Conservation (phyloP, 2,113 vertebrate species). For the Dendrocopos noguchii region DNA sequence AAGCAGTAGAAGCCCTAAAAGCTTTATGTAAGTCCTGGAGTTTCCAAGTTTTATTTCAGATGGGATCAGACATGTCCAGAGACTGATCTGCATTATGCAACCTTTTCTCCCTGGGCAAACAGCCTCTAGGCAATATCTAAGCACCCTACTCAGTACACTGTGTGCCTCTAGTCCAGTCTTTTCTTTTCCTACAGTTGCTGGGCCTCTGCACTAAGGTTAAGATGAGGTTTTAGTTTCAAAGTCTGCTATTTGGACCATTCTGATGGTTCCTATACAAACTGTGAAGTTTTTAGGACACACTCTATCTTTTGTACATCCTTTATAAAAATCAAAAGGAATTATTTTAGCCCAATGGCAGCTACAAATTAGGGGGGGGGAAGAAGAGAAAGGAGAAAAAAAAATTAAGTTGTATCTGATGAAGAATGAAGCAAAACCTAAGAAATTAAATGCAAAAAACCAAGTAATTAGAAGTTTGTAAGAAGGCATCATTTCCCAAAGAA, state of each 20-base stretch:
- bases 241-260: neutral
- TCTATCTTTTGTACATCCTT: neutral
- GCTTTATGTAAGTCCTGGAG: neutral
- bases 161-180: neutral
- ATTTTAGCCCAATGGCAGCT: neutral
- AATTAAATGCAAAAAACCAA: neutral
- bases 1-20: neutral
- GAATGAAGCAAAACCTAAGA: neutral
- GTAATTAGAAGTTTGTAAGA: neutral
- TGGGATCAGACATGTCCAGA: neutral
- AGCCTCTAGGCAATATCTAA: neutral
- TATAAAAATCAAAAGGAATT: neutral
- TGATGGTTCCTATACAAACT: neutral
- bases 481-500: neutral
- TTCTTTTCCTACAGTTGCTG: neutral
- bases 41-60: neutral
- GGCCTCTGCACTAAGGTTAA: neutral
- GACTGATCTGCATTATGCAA: neutral
- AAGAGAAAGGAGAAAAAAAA: neutral
- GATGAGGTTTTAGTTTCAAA: neutral
- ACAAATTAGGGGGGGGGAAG: neutral
- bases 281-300: neutral
- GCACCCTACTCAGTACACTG: neutral
- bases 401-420: neutral
- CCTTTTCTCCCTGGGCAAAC: neutral